phyloP scores from a whole-genome alignment of 2,797 vertebrate genomes.

The Psittacula echo region DNA sequence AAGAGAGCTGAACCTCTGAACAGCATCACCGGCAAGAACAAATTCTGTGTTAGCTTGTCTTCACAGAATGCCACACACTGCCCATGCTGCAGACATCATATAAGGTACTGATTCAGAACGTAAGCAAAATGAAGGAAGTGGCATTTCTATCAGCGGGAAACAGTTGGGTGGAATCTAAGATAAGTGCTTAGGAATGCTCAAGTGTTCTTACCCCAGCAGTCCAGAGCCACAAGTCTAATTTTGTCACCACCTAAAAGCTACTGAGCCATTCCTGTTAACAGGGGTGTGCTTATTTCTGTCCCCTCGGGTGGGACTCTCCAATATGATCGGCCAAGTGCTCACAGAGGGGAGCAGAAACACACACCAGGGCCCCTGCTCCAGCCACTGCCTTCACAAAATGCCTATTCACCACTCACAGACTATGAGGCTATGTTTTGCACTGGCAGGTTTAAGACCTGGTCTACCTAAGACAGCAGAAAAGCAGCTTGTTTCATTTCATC shows the following conservation, averaged over 20 bases:
- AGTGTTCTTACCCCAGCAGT: background rate
- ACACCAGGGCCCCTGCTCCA: background rate
- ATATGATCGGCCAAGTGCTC: background rate
- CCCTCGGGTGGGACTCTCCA: background rate
- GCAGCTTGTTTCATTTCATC: background rate
- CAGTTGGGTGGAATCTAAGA: background rate
- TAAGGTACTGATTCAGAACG: background rate
- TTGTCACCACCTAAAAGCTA: background rate
- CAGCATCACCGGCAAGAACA: background rate
- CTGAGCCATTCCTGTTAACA: background rate
- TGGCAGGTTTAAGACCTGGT: background rate
- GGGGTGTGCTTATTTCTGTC: background rate
- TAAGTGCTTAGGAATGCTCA: background rate
- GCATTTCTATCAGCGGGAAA: constrained; percentile 31
- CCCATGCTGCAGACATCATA: background rate
- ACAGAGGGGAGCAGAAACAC: background rate
- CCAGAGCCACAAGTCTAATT: background rate
- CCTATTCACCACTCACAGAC: background rate
- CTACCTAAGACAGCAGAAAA: background rate
- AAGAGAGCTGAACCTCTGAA: background rate
- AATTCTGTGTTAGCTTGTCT: background rate
- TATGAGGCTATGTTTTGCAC: background rate
- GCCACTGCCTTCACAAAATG: background rate
- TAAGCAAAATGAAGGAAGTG: background rate
- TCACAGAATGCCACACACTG: rapidly evolving